Evolutionary conservation across 2,888 invertebrate species (phyloP).

Genomic region (Chromoteleia sp.): DNA sequence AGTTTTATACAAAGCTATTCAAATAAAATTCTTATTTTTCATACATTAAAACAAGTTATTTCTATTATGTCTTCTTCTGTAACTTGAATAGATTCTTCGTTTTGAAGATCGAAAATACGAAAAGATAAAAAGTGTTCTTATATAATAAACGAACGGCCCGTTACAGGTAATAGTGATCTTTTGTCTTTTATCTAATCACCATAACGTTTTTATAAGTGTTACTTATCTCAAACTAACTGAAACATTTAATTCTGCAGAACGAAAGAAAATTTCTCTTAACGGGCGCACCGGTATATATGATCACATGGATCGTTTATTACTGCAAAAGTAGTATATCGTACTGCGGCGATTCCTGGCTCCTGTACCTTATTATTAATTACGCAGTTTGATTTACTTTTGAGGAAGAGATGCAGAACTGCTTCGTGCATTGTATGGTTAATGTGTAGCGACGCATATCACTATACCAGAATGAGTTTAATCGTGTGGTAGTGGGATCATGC

Average conservation of each 20-base stretch:
- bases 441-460: slow-evolving; percentile 52
- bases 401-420: slow-evolving; percentile 43
- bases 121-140: background rate
- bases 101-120: background rate
- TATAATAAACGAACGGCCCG: slow-evolving; percentile 18
- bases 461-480: slow-evolving; percentile 44
- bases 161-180: slow-evolving; percentile 31
- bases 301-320: slow-evolving; percentile 33
- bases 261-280: slow-evolving; percentile 37
- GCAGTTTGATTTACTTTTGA: slow-evolving; percentile 47
- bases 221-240: slow-evolving; percentile 29
- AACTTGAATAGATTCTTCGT: background rate
- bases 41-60: background rate
- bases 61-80: background rate
- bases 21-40: background rate
- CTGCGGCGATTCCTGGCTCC: slow-evolving; percentile 24
- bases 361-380: slow-evolving; percentile 53
- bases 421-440: slow-evolving; percentile 43
- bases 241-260: slow-evolving; percentile 32
- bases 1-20: too few relatives aligned
- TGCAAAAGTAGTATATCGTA: slow-evolving; percentile 21
- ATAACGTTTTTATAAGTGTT: slow-evolving; percentile 24
- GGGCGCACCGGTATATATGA: slow-evolving; percentile 29
- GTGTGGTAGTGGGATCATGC: slow-evolving; percentile 49
- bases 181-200: slow-evolving; percentile 39